Evolutionary conservation across 2,113 vertebrate genomes (phyloP).

Genomic region (Saguinus midas): DNA sequence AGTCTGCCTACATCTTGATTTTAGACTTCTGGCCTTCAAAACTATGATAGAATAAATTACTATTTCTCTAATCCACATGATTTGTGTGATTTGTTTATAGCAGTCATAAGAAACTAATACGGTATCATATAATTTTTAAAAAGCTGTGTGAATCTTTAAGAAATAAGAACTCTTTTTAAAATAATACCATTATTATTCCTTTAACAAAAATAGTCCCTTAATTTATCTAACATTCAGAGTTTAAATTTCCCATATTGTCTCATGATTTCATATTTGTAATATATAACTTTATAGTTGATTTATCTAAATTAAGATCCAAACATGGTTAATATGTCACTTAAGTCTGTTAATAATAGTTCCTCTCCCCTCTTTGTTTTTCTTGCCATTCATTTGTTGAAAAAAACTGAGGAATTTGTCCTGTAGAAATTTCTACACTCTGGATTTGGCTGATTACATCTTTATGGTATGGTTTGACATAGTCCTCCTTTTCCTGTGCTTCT

Average conservation of each 20-base stretch:
- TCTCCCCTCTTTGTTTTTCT: slow-evolving; percentile 5
- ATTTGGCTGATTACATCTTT: neutral
- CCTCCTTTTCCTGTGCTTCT: neutral
- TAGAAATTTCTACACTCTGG: neutral
- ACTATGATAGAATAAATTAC: neutral
- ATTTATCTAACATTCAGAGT: neutral
- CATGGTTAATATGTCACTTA: neutral
- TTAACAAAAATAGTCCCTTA: neutral
- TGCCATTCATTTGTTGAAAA: neutral
- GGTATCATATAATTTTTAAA: neutral
- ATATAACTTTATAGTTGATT: neutral
- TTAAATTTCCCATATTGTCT: neutral
- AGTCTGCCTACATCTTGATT: neutral
- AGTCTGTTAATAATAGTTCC: neutral
- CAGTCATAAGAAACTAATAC: neutral
- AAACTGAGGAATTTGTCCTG: neutral
- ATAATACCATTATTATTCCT: neutral
- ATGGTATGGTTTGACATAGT: neutral
- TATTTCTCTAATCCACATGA: neutral
- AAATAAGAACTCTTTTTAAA: neutral
- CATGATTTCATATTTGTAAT: neutral
- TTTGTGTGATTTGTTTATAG: neutral
- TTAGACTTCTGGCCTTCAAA: neutral
- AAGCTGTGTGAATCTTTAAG: neutral
- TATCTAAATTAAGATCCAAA: slow-evolving; percentile 18